A percentile compares a stretch with the other conserved stretches of the same genome.
phyloP scores from a whole-genome alignment of 2,113 vertebrate genomes.

The Cettia cetti region DNA sequence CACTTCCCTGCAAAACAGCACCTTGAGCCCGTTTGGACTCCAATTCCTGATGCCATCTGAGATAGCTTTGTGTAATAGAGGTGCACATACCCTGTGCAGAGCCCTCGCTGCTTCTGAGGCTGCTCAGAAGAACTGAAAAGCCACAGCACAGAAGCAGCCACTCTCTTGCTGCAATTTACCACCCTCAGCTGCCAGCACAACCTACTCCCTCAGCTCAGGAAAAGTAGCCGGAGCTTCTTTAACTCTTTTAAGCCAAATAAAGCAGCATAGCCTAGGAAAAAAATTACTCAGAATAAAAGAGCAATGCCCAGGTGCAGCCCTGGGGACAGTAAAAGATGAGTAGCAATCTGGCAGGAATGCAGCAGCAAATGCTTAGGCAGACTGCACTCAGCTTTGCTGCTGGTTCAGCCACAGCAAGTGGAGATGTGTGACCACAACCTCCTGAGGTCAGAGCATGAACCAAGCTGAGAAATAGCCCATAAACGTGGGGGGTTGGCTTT shows the following conservation, averaged over 20 bases:
- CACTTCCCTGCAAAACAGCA: neutral
- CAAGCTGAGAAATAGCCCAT: slow-evolving; percentile 3
- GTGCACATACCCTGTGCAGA: neutral
- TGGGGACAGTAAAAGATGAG: neutral
- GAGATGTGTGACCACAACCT: neutral
- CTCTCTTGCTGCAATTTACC: neutral
- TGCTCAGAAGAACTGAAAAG: neutral
- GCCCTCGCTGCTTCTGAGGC: neutral
- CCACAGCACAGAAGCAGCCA: neutral
- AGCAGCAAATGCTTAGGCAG: neutral
- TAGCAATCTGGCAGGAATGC: neutral
- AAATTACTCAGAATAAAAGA: neutral
- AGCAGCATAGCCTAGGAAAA: neutral
- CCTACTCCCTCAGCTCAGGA: neutral
- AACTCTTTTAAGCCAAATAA: neutral
- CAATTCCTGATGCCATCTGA: neutral
- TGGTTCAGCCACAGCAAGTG: neutral
- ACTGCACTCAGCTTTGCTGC: neutral
- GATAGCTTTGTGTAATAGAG: too few species aligned
- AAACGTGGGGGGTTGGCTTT: neutral
- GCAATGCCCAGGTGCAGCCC: neutral
- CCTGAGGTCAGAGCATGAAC: neutral
- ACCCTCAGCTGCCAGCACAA: neutral
- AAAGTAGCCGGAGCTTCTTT: neutral
- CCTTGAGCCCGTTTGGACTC: neutral